phyloP scores from a whole-genome alignment of 2,113 vertebrate species.

The Mormyrus iriodes region DNA sequence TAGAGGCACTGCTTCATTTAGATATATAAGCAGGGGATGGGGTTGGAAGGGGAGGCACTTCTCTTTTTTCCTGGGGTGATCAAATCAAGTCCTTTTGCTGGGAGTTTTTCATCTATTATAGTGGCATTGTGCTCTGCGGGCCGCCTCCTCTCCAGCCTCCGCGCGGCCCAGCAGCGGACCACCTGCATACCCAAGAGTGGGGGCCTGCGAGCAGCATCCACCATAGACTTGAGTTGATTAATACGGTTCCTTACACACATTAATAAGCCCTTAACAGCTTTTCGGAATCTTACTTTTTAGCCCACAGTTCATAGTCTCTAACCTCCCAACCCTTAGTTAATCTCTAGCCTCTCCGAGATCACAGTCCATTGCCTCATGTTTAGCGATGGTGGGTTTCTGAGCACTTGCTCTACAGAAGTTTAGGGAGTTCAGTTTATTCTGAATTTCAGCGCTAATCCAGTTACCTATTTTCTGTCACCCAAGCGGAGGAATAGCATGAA shows the following conservation, averaged over 20 bases:
- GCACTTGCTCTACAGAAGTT: slow-evolving; percentile 65
- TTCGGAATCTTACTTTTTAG: slow-evolving; percentile 65
- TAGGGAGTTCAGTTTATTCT: slow-evolving; percentile 74
- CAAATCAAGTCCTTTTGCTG: slow-evolving; percentile 50
- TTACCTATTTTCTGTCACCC: slow-evolving; percentile 77
- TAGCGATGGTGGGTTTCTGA: slow-evolving; percentile 51
- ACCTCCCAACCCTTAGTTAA: slow-evolving; percentile 65
- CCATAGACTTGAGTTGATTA: slow-evolving; percentile 63
- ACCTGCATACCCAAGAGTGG: slow-evolving; percentile 44
- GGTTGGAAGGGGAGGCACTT: slow-evolving; percentile 23
- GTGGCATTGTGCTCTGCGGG: slow-evolving; percentile 27
- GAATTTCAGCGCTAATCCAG: slow-evolving; percentile 76
- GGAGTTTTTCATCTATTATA: slow-evolving; percentile 50
- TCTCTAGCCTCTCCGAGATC: slow-evolving; percentile 49
- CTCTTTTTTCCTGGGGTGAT: slow-evolving; percentile 34
- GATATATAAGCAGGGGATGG: not conserved
- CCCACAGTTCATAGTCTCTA: slow-evolving; percentile 61
- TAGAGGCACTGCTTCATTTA: slow-evolving; percentile 16
- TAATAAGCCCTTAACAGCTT: slow-evolving; percentile 68
- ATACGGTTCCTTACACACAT: slow-evolving; percentile 65
- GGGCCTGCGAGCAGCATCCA: slow-evolving; percentile 26
- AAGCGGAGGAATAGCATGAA: slow-evolving; percentile 71
- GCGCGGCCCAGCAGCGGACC: slow-evolving; percentile 40
- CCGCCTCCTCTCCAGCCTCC: slow-evolving; percentile 39
- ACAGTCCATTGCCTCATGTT: slow-evolving; percentile 53